These are phyloP conservation scores for Drosophila bipectinata DNA, from an alignment of 1,140 invertebrate species.

Conservation along the genomic window DNA sequence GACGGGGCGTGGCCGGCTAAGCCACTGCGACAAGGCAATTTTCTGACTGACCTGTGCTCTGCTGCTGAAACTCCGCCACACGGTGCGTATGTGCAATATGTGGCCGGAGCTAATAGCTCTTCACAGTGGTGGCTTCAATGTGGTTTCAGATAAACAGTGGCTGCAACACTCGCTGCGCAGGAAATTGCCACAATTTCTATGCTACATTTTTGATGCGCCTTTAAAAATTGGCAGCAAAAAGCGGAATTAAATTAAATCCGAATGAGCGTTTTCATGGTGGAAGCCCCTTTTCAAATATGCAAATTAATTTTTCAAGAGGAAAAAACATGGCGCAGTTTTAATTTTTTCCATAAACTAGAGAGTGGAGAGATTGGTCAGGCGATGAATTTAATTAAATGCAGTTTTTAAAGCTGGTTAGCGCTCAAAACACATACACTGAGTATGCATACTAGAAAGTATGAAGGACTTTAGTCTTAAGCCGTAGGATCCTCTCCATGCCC, in stretches of 20 bases:
- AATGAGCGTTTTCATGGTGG: constrained; percentile 22
- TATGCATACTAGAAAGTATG: neutral
- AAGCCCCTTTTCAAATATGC: constrained; percentile 22
- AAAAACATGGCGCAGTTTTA: neutral
- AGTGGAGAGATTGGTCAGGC: neutral
- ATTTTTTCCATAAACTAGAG: constrained; percentile 17
- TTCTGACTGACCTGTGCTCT: neutral
- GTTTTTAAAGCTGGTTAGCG: constrained; percentile 1
- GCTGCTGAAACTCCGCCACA: constrained; percentile 12
- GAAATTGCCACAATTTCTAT: constrained; percentile 8
- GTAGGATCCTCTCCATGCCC: neutral
- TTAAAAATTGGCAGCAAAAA: constrained; percentile 8
- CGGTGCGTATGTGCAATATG: constrained; percentile 22
- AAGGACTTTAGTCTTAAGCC: neutral
- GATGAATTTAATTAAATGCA: constrained; percentile 12
- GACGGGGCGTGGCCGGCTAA: too few species aligned
- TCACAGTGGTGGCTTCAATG: constrained; percentile 4
- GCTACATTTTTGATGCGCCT: constrained; percentile 1
- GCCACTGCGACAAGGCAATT: constrained; percentile 10
- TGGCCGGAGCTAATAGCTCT: constrained; percentile 1
- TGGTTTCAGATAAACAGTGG: constrained; percentile 17
- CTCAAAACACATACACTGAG: neutral
- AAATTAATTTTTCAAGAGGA: constrained; percentile 25
- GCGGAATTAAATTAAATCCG: constrained; percentile 22
- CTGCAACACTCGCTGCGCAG: neutral